These are phyloP conservation scores for Phocides pigmalion DNA, from an alignment of 1,140 invertebrate species.

Conservation along the genomic window DNA sequence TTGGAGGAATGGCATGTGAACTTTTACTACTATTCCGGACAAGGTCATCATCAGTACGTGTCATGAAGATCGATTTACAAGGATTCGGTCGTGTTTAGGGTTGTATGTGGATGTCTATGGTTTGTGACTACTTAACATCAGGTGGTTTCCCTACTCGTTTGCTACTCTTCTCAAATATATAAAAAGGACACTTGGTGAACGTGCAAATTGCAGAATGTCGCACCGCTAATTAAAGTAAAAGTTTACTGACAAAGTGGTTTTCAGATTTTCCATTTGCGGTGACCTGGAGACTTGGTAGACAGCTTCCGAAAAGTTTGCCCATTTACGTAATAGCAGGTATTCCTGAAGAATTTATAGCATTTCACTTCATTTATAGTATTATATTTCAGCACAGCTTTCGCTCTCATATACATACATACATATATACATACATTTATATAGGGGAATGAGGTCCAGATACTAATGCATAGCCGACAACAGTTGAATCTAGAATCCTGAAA, in stretches of 20 bases:
- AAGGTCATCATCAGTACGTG: no score
- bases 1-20: no score
- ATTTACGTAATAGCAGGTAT: neutral
- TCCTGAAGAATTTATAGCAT: neutral
- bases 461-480: no score
- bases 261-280: neutral
- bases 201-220: neutral
- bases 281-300: neutral
- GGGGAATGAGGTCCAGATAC: neutral
- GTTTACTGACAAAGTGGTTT: neutral
- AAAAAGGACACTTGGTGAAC: neutral
- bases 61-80: no score
- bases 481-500: no score
- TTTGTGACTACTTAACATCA: no score
- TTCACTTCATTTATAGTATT: neutral
- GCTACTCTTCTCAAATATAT: no score
- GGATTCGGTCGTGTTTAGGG: no score
- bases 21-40: no score
- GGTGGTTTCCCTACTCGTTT: no score
- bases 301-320: neutral
- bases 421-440: neutral
- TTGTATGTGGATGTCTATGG: no score
- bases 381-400: neutral
- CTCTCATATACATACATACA: neutral
- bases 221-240: neutral